A percentile compares a stretch with the other conserved stretches of the same genome.
These are phyloP conservation scores for Chrysolina americana DNA, from an alignment of 2,888 invertebrate genomes.

Conservation along the genomic window DNA sequence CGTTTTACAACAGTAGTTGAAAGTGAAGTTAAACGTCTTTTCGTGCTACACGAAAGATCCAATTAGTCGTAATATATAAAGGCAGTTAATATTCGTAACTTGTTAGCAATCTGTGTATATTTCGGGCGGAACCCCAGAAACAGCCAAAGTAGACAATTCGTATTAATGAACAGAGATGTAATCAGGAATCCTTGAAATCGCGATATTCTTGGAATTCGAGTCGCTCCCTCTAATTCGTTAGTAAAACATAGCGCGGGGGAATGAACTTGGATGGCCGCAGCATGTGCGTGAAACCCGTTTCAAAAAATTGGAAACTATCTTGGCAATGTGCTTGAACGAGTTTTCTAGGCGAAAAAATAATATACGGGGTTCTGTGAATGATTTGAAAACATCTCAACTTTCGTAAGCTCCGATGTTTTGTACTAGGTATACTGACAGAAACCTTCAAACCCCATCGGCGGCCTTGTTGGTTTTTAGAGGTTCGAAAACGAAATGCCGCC, in stretches of 20 bases:
- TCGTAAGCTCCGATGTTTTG: no score
- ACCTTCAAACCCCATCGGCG: no score
- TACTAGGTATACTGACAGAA: no score
- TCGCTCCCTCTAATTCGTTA: constrained; percentile 16
- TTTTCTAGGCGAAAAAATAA: not conserved
- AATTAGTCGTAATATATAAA: not conserved
- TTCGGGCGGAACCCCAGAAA: constrained; percentile 7
- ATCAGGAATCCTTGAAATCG: constrained; percentile 6
- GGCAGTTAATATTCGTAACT: not conserved
- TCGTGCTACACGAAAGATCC: not conserved
- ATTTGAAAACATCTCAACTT: not conserved
- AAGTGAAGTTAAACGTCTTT: no score
- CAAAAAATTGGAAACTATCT: not conserved
- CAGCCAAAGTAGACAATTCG: constrained; percentile 10
- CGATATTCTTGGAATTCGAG: constrained; percentile 3
- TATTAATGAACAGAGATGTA: constrained; percentile 16
- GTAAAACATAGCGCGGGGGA: constrained; percentile 7
- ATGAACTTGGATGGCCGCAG: constrained; percentile 17
- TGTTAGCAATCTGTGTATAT: constrained; percentile 8
- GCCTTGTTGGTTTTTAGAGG: no score
- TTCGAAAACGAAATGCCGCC: no score
- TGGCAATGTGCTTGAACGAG: not conserved
- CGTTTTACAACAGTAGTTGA: no score
- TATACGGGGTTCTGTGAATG: not conserved
- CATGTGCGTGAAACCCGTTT: constrained; percentile 9